A percentile compares a stretch with the other conserved stretches of the same genome.
Evolutionary conservation across 2,113 vertebrate species (phyloP).

Genomic region (Datnioides undecimradiatus): DNA sequence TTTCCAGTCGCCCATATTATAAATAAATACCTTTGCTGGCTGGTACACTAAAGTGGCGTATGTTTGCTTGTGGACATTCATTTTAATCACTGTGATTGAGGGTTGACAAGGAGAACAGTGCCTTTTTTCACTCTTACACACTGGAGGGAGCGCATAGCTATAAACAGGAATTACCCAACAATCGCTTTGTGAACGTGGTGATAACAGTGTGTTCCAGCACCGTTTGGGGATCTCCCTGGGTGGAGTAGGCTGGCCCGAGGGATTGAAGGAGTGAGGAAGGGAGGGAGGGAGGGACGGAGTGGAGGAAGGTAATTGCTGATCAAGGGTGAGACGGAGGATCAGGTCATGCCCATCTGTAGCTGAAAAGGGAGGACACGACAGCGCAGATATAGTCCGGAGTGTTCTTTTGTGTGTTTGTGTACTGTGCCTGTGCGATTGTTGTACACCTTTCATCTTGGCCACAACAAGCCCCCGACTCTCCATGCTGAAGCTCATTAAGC

Average conservation of each 20-base stretch:
- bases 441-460: constrained; percentile 66
- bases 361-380: constrained; percentile 41
- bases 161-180: constrained; percentile 95
- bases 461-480: constrained; percentile 39
- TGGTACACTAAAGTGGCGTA: constrained; percentile 4
- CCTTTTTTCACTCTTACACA: constrained; percentile 72
- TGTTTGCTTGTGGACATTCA: constrained; percentile 22
- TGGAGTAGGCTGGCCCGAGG: constrained; percentile 81
- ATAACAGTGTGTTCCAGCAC: constrained; percentile 94
- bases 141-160: constrained; percentile 86
- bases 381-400: constrained; percentile 30
- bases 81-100: constrained; percentile 52
- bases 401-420: constrained; percentile 43
- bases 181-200: constrained; percentile 88
- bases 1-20: constrained; percentile 1
- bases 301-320: constrained; percentile 58
- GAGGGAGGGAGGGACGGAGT: constrained; percentile 39
- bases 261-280: constrained; percentile 43
- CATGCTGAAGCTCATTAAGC: constrained; percentile 74
- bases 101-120: constrained; percentile 78
- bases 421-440: constrained; percentile 43
- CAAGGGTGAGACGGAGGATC: constrained; percentile 65
- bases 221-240: constrained; percentile 87
- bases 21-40: constrained; percentile 1
- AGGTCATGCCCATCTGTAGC: constrained; percentile 75